These are phyloP conservation scores for Athene noctua DNA, from an alignment of 2,113 vertebrate genomes.

Conservation along the genomic window DNA sequence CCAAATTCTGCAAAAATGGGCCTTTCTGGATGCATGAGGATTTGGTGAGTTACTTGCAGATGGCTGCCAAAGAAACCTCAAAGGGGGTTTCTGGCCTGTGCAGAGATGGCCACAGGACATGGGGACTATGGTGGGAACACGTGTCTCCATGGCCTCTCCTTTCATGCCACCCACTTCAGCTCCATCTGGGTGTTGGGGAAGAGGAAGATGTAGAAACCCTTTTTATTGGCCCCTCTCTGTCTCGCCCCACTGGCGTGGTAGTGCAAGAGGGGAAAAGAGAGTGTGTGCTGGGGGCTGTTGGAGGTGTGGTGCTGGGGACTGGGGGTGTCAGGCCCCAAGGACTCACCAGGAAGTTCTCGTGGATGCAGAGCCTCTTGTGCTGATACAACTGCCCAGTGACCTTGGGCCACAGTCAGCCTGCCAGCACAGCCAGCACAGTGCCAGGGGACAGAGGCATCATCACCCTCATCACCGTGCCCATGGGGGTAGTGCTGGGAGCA, in stretches of 20 bases:
- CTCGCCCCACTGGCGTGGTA: background rate
- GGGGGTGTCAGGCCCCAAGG: too few species aligned
- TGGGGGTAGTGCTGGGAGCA: background rate
- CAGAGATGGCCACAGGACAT: fast-evolving
- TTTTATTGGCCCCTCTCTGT: background rate
- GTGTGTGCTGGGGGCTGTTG: background rate
- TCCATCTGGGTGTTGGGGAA: background rate
- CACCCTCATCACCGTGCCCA: fast-evolving
- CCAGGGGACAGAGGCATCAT: fast-evolving
- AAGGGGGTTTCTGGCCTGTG: background rate
- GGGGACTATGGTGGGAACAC: fast-evolving
- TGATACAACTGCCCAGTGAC: background rate
- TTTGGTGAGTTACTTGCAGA: background rate
- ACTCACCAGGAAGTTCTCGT: background rate
- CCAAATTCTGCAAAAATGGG: background rate
- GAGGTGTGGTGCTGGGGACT: too few species aligned
- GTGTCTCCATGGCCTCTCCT: fast-evolving
- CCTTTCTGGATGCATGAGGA: background rate
- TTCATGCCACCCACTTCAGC: background rate
- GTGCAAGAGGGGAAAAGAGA: background rate
- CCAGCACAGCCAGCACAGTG: background rate
- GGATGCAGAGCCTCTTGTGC: background rate
- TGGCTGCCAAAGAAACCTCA: background rate
- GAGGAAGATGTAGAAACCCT: background rate
- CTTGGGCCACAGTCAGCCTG: background rate